Evolutionary conservation across 2,797 vertebrate genomes (phyloP).

Genomic region (Hippoglossus hippoglossus): DNA sequence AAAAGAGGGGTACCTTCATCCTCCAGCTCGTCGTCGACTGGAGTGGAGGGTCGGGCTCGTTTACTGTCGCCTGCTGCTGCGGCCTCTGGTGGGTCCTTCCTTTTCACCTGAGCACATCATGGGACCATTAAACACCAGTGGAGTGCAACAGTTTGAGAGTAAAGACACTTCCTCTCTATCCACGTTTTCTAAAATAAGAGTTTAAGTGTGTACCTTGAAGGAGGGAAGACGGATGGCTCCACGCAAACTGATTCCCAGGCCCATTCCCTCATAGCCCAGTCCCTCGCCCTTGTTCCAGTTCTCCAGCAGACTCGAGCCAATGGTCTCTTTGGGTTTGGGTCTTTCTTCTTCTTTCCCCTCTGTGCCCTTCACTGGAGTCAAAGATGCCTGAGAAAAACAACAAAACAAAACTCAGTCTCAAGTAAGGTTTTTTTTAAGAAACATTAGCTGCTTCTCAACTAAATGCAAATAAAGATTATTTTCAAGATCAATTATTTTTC

Average conservation of each 20-base stretch:
- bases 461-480: no score
- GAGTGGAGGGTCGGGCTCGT: slow-evolving; percentile 92
- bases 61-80: slow-evolving; percentile 90
- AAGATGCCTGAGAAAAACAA: slow-evolving; percentile 83
- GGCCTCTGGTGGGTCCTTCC: slow-evolving; percentile 95
- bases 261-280: slow-evolving; percentile 94
- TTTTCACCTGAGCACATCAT: slow-evolving; percentile 88
- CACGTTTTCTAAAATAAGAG: neutral
- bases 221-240: slow-evolving; percentile 96
- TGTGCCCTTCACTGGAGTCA: slow-evolving; percentile 93
- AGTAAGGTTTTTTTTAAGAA: no score
- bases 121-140: slow-evolving; percentile 10
- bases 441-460: no score
- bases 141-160: neutral
- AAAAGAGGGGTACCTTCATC: slow-evolving; percentile 89
- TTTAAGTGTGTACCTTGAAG: slow-evolving; percentile 88
- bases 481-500: no score
- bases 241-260: slow-evolving; percentile 92
- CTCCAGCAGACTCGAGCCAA: slow-evolving; percentile 92
- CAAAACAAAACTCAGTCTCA: no score
- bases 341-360: slow-evolving; percentile 94
- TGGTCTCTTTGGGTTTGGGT: slow-evolving; percentile 93
- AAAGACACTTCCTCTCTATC: neutral
- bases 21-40: slow-evolving; percentile 92
- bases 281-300: slow-evolving; percentile 98